Conservation (phyloP, 2,888 invertebrate genomes). For the Dicyrtomina minuta region DNA sequence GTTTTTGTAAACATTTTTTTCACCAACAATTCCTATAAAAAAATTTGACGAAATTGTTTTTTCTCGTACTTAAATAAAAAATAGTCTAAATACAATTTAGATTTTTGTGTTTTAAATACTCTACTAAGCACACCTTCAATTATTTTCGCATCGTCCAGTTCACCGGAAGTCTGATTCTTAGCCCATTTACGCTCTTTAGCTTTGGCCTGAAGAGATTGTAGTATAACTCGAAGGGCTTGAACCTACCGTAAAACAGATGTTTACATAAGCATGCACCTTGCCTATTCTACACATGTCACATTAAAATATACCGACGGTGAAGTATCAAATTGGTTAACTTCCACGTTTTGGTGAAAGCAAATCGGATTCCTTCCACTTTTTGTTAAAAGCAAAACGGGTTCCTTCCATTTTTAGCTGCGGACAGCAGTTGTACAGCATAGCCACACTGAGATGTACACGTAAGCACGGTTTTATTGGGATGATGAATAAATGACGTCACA, state of each 20-base stretch:
- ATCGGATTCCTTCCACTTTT: no score
- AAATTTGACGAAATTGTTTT: neutral
- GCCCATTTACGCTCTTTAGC: slow-evolving; percentile 93
- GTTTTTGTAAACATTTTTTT: slow-evolving; percentile 83
- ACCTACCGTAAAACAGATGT: slow-evolving; percentile 59
- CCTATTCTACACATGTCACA: neutral
- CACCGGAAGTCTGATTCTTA: slow-evolving; percentile 90
- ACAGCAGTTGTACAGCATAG: no score
- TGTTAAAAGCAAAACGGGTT: no score
- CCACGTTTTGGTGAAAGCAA: no score
- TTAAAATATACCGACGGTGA: neutral
- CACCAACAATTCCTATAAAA: slow-evolving; percentile 83
- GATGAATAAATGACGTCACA: no score
- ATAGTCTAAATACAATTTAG: no score
- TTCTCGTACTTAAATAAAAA: neutral
- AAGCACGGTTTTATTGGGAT: no score
- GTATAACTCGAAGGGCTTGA: slow-evolving; percentile 79
- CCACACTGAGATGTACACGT: no score
- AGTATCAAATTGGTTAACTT: no score
- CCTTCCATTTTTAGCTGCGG: no score
- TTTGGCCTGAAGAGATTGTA: slow-evolving; percentile 85
- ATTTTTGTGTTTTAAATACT: no score
- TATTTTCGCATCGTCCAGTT: slow-evolving; percentile 89
- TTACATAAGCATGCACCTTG: slow-evolving; percentile 31
- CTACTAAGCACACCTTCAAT: slow-evolving; percentile 94